phyloP scores from a whole-genome alignment of 2,113 vertebrate species.

The Trogon surrucura region DNA sequence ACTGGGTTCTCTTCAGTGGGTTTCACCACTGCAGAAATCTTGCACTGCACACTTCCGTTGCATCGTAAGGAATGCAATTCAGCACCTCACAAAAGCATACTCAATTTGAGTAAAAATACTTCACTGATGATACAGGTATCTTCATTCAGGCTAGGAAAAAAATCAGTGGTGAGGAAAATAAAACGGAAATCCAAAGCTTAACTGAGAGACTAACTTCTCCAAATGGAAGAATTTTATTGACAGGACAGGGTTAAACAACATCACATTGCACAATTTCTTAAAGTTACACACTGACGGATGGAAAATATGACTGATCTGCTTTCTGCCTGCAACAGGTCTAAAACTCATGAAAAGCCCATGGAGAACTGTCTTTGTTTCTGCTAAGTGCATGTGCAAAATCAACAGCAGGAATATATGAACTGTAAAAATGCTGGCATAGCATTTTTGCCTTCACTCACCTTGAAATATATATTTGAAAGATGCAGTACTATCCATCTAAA shows the following conservation, averaged over 20 bases:
- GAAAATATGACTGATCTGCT: neutral
- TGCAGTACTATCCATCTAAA: neutral
- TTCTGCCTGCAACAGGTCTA: neutral
- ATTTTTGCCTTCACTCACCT: neutral
- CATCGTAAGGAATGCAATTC: neutral
- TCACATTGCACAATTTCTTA: neutral
- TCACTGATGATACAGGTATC: neutral
- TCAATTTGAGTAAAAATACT: neutral
- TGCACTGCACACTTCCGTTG: neutral
- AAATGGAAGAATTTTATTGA: neutral
- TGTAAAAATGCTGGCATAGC: neutral
- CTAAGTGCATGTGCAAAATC: neutral
- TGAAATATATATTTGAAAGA: neutral
- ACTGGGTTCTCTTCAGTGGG: neutral
- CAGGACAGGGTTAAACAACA: neutral
- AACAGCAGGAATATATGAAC: neutral
- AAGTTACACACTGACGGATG: neutral
- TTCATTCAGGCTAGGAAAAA: neutral
- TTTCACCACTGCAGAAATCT: neutral
- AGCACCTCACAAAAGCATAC: neutral
- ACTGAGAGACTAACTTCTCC: neutral
- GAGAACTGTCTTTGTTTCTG: neutral
- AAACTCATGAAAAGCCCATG: neutral
- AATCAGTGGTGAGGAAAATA: neutral
- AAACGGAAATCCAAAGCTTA: neutral